These are phyloP conservation scores for Acanthochromis polyacanthus DNA, from an alignment of 2,113 vertebrate genomes.

Conservation along the genomic window DNA sequence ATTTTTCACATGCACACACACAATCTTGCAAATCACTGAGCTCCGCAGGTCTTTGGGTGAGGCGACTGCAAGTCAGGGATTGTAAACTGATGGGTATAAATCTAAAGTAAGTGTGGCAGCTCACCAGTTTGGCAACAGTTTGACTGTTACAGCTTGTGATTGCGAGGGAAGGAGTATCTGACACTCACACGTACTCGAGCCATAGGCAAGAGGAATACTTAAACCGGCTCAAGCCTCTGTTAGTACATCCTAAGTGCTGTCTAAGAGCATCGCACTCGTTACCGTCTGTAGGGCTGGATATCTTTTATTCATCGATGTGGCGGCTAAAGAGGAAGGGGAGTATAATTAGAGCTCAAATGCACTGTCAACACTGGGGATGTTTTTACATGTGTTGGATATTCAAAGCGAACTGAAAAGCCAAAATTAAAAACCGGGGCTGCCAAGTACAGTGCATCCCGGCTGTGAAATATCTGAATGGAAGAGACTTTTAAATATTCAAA, in stretches of 20 bases:
- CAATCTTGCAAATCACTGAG: constrained; percentile 3
- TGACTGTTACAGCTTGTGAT: constrained; percentile 57
- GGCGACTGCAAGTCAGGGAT: constrained; percentile 14
- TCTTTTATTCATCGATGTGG: constrained; percentile 59
- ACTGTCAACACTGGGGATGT: constrained; percentile 55
- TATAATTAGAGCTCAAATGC: constrained; percentile 52
- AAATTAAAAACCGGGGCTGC: constrained; percentile 14
- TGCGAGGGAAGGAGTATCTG: constrained; percentile 34
- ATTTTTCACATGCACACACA: constrained; percentile 12
- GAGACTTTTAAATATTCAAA: constrained; percentile 9
- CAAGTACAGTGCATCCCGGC: neutral
- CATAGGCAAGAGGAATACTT: constrained; percentile 52
- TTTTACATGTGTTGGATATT: constrained; percentile 39
- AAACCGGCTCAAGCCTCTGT: constrained; percentile 55
- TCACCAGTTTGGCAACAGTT: constrained; percentile 40
- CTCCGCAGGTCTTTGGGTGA: constrained; percentile 6
- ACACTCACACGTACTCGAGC: constrained; percentile 35
- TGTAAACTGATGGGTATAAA: constrained; percentile 39
- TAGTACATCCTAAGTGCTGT: constrained; percentile 68
- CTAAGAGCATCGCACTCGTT: constrained; percentile 55
- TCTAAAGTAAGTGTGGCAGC: constrained; percentile 41
- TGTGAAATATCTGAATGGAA: neutral
- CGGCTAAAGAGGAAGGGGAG: constrained; percentile 17
- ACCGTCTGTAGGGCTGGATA: constrained; percentile 31
- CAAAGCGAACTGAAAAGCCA: constrained; percentile 27